Evolutionary conservation across 1,140 invertebrate genomes (phyloP), one percentile per base, ranked within the genome.

Genomic region (Drosophila lini): DNA sequence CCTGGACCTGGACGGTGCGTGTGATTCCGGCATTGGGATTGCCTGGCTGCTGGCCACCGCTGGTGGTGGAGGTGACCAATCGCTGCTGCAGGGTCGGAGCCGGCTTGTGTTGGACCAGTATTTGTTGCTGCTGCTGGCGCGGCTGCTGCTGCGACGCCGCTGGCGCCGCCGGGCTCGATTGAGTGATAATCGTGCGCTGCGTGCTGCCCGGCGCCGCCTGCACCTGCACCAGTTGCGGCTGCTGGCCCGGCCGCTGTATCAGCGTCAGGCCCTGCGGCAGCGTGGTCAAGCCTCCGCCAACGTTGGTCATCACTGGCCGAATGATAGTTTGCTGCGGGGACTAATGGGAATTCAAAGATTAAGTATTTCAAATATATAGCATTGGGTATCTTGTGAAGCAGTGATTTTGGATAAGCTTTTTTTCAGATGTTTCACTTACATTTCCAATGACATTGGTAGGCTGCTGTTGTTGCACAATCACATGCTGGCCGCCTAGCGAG

Each of bases 1-100:
- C 81, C 45, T 82, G 81, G 9, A 91, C 73, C 70, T 93, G 93
- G 11, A 93, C 91, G 19, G 93, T 93, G 64, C 84, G 81, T 0
- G 78, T 65, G 48, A 81, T 78, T 5, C 68, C 69, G 6, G 82
- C 62, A 61, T 80, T 78, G 9, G 73, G 40, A 38, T 63, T 76
- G 11, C 61, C 63, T 19, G 60, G 45, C 45, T 47, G 65, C 36
- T 91, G 82, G n/a, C 81, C 86, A 55, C 92, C 31, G 82, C 91
- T 80, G 65, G 68, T 84, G 69, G 90, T 82, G 81, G 83, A 80
- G 52, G 91, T 93, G 67, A 93, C 90, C 64, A 92, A 70, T 57
- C 78, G 91, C 77, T 89, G 90, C 78, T 92, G 92, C 56, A 92
- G 74, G 52, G 85, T 74, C 78, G 91, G 92, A 53, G 85, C 70